Conservation (phyloP, 2,888 invertebrate species). For the Thymelicus lineola region DNA sequence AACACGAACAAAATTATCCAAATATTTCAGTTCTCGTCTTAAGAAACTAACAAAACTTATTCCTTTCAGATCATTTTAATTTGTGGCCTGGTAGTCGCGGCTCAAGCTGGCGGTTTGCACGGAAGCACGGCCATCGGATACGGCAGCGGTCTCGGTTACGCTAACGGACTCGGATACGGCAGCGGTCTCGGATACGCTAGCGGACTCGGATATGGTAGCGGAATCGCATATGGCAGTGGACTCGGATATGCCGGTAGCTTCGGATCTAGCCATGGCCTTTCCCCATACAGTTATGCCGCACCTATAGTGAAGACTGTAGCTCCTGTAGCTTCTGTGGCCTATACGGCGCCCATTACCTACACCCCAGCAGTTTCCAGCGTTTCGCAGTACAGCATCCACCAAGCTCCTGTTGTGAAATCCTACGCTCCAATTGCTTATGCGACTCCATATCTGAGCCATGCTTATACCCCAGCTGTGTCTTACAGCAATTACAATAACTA, state of each 20-base stretch:
- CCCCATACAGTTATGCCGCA: conserved; percentile 47
- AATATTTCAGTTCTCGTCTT: too few relatives aligned
- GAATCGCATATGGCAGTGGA: too few relatives aligned
- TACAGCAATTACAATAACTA: conserved; percentile 50
- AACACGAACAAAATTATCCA: too few relatives aligned
- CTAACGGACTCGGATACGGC: conserved; percentile 57
- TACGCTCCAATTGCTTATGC: conserved; percentile 53
- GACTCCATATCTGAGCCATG: conserved; percentile 38
- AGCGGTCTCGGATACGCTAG: conserved; percentile 60
- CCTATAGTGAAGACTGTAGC: conserved; percentile 45
- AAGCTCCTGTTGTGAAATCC: conserved; percentile 54
- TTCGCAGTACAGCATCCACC: conserved; percentile 61
- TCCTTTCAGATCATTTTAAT: conserved; percentile 19
- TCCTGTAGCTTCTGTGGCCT: conserved; percentile 18
- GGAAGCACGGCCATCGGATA: conserved; percentile 24
- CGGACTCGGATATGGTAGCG: conserved; percentile 50
- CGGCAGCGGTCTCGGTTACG: conserved; percentile 34
- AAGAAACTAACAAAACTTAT: neutral
- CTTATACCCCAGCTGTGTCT: conserved; percentile 45
- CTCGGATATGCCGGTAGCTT: conserved; percentile 39
- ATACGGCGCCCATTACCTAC: conserved; percentile 43
- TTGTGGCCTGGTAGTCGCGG: conserved; percentile 13
- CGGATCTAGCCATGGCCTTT: conserved; percentile 41
- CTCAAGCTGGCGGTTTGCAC: conserved; percentile 23
- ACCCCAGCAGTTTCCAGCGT: conserved; percentile 57